Evolutionary conservation across 92 coral and sea anemone species (phyloP).

Genomic region (Epizoanthus rinbou): DNA sequence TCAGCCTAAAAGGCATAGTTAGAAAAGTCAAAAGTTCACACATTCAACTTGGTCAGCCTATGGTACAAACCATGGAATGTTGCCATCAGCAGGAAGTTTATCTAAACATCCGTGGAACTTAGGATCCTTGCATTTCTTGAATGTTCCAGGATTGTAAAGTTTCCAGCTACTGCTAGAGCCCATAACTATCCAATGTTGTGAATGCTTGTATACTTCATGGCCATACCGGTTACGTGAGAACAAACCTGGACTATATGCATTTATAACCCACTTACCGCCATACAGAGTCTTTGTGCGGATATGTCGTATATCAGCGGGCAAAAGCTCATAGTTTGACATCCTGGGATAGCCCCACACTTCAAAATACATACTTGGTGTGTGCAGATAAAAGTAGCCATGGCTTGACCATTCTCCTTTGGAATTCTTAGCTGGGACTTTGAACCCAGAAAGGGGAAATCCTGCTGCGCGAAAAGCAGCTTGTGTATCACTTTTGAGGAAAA

Average conservation of each 20-base stretch:
- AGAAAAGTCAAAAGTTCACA: too few species aligned
- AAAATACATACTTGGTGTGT: neutral
- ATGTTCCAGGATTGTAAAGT: constrained; percentile 26
- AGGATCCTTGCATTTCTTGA: constrained; percentile 36
- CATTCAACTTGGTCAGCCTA: neutral
- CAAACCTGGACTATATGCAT: constrained; percentile 31
- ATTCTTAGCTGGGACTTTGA: neutral
- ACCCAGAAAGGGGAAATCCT: constrained; percentile 13
- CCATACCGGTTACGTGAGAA: constrained; percentile 35
- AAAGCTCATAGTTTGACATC: constrained; percentile 2
- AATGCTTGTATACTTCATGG: constrained; percentile 27
- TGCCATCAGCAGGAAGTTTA: constrained; percentile 34
- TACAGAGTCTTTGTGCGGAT: constrained; percentile 28
- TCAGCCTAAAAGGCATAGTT: too few species aligned
- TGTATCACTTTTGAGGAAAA: constrained; percentile 24
- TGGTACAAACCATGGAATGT: constrained; percentile 39
- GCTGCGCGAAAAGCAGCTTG: neutral
- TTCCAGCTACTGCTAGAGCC: constrained; percentile 13
- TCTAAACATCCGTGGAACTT: constrained; percentile 37
- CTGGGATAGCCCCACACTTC: constrained; percentile 39
- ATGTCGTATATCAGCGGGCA: constrained; percentile 7
- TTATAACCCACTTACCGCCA: constrained; percentile 24
- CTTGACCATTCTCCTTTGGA: constrained; percentile 2
- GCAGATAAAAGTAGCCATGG: constrained; percentile 10
- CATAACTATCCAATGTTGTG: constrained; percentile 17